phyloP scores from a whole-genome alignment of 2,113 vertebrate genomes.

The Actinemys pallida region DNA sequence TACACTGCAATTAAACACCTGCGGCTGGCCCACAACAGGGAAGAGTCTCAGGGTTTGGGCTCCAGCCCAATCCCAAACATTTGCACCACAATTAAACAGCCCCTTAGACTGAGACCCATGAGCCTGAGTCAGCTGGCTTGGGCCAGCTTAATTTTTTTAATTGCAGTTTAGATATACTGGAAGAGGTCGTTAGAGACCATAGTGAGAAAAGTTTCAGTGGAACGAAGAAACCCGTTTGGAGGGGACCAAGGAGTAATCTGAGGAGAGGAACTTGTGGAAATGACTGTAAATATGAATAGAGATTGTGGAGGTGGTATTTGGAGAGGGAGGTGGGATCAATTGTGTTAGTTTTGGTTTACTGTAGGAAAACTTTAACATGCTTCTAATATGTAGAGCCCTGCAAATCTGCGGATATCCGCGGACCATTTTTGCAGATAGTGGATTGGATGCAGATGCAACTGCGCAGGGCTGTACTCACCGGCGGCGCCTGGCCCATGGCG shows the following conservation, averaged over 20 bases:
- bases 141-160: neutral
- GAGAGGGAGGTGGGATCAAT: rapidly evolving
- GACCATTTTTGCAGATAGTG: too few relatives aligned
- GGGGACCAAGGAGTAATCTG: neutral
- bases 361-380: neutral
- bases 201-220: neutral
- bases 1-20: neutral
- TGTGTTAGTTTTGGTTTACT: neutral
- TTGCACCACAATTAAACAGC: too few relatives aligned
- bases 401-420: too few relatives aligned
- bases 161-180: neutral
- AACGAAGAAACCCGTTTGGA: neutral
- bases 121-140: too few relatives aligned
- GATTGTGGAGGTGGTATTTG: neutral
- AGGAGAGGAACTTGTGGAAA: neutral
- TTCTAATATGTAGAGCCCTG: neutral
- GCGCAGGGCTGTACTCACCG: too few relatives aligned
- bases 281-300: neutral
- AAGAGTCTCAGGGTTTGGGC: too few relatives aligned
- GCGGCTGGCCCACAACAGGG: too few relatives aligned
- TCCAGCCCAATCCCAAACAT: too few relatives aligned
- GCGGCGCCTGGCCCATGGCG: too few relatives aligned
- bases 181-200: neutral
- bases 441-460: too few relatives aligned
- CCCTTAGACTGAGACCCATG: too few relatives aligned